A percentile compares a stretch with the other conserved stretches of the same genome.
phyloP scores from a whole-genome alignment of 2,888 invertebrate species.

The Acleris emargana region DNA sequence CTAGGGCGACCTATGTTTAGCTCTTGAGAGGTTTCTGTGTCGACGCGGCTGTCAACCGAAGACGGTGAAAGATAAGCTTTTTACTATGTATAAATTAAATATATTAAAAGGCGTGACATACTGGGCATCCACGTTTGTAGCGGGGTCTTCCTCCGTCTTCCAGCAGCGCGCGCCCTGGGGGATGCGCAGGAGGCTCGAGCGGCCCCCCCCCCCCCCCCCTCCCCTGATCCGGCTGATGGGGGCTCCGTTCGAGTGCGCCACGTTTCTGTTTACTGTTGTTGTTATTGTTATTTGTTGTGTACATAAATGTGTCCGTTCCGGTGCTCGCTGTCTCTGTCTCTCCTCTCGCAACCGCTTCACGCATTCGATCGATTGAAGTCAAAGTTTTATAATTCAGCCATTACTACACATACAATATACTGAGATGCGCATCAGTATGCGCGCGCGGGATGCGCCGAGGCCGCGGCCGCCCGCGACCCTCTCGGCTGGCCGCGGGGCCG shows the following conservation, averaged over 20 bases:
- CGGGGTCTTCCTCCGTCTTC: too few species aligned
- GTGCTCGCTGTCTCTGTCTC: constrained; percentile 11
- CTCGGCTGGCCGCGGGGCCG: too few species aligned
- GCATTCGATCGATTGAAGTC: background rate
- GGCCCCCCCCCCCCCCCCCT: background rate
- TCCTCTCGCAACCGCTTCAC: constrained; percentile 27
- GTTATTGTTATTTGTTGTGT: constrained; percentile 11
- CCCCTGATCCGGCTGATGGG: too few species aligned
- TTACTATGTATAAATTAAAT: too few species aligned
- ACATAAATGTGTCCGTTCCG: background rate
- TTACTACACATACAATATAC: background rate
- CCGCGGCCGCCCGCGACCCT: background rate
- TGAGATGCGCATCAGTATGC: background rate
- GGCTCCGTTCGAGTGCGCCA: background rate
- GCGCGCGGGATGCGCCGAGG: background rate
- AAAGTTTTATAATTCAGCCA: background rate
- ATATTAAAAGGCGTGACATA: too few species aligned
- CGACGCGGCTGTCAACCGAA: too few species aligned
- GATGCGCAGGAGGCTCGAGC: background rate
- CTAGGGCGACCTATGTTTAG: too few species aligned
- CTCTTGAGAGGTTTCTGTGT: too few species aligned
- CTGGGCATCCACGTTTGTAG: too few species aligned
- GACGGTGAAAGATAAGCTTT: too few species aligned
- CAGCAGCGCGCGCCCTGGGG: background rate
- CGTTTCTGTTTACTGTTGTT: constrained; percentile 6